Conservation (phyloP, 2,888 invertebrate genomes). For the Tethea ocularis region DNA sequence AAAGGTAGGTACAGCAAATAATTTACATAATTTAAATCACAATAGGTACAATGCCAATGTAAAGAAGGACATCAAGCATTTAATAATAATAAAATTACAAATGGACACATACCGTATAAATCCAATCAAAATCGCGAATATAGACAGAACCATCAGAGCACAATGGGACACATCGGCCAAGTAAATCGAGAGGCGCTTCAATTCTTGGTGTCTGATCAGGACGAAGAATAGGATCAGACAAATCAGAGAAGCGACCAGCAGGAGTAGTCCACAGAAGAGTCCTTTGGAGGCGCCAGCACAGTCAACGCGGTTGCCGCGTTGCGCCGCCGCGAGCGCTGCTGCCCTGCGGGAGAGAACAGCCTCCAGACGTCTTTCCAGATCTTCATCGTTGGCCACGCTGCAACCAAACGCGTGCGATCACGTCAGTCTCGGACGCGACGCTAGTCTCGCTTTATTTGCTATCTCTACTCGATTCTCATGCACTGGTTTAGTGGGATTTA, state of each 20-base stretch:
- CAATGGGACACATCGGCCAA: slow-evolving; percentile 96
- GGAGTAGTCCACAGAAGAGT: slow-evolving; percentile 94
- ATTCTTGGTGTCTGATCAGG: slow-evolving; percentile 92
- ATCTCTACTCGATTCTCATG: slow-evolving; percentile 10
- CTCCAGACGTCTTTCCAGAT: slow-evolving; percentile 93
- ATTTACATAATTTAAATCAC: slow-evolving; percentile 25
- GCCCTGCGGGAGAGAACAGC: slow-evolving; percentile 94
- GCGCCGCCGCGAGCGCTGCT: slow-evolving; percentile 92
- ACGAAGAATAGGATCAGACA: slow-evolving; percentile 98
- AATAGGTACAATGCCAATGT: slow-evolving; percentile 10
- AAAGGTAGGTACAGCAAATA: slow-evolving; percentile 19
- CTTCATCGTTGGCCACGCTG: slow-evolving; percentile 88
- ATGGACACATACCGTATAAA: slow-evolving; percentile 89
- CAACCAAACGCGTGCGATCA: slow-evolving; percentile 75
- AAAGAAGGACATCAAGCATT: slow-evolving; percentile 18
- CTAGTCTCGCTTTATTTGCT: slow-evolving; percentile 18
- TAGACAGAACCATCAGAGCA: slow-evolving; percentile 93
- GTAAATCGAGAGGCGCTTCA: slow-evolving; percentile 93
- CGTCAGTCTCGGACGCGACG: slow-evolving; percentile 50
- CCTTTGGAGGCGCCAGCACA: slow-evolving; percentile 98
- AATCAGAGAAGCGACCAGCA: slow-evolving; percentile 95
- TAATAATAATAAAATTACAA: slow-evolving; percentile 8
- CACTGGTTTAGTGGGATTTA: not conserved
- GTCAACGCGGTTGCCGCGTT: slow-evolving; percentile 93
- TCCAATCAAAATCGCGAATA: slow-evolving; percentile 95